phyloP scores from a whole-genome alignment of 2,113 vertebrate species.

The Coregonus clupeaformis region DNA sequence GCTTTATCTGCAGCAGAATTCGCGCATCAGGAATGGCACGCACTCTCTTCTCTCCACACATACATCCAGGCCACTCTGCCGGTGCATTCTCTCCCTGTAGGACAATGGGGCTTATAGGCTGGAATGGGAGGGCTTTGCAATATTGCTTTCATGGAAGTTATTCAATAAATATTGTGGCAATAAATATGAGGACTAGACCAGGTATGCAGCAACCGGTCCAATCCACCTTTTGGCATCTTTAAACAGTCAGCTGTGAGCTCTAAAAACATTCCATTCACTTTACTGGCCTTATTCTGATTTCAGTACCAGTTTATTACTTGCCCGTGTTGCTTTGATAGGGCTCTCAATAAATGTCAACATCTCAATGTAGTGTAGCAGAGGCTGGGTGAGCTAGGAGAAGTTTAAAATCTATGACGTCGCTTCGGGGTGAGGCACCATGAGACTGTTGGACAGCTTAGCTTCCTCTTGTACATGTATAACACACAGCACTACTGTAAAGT shows the following conservation, averaged over 20 bases:
- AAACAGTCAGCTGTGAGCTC: background rate
- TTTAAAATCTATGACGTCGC: background rate
- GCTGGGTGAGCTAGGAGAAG: background rate
- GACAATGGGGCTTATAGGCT: constrained; percentile 29
- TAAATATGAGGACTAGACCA: constrained; percentile 7
- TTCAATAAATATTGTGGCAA: constrained; percentile 22
- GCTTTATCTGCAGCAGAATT: constrained; percentile 14
- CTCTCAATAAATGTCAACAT: background rate
- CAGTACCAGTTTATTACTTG: background rate
- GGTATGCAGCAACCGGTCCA: background rate
- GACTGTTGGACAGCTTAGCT: background rate
- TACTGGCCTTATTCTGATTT: background rate
- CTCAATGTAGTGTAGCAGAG: background rate
- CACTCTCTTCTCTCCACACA: background rate
- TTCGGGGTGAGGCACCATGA: background rate
- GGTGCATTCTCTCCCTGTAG: background rate
- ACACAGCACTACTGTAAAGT: background rate
- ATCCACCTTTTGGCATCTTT: background rate
- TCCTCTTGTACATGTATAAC: background rate
- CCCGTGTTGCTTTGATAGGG: background rate
- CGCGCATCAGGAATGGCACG: background rate
- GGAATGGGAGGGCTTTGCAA: constrained; percentile 26
- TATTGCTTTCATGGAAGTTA: constrained; percentile 20
- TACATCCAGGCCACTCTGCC: constrained; percentile 6
- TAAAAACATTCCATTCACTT: constrained; percentile 5